phyloP scores from a whole-genome alignment of 2,888 invertebrate genomes.

The Linnaemya vulpina region DNA sequence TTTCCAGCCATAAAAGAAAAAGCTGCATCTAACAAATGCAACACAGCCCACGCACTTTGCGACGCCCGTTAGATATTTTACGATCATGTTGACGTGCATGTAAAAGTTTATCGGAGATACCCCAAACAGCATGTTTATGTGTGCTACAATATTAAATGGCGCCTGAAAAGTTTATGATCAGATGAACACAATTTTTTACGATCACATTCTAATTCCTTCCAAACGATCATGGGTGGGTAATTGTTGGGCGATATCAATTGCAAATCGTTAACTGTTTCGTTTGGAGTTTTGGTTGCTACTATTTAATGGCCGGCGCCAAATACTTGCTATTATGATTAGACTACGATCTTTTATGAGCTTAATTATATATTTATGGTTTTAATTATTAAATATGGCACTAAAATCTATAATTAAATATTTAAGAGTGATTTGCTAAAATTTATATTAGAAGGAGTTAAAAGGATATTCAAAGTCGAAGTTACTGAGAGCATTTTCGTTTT shows the following conservation, averaged over 20 bases:
- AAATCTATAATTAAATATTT: slow-evolving; percentile 29
- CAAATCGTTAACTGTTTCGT: slow-evolving; percentile 1
- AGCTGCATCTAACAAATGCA: neutral
- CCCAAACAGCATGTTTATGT: slow-evolving; percentile 26
- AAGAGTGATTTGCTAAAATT: slow-evolving; percentile 28
- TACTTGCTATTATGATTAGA: slow-evolving; percentile 1
- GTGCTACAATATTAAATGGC: slow-evolving; percentile 61
- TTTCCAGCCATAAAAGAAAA: slow-evolving; percentile 9
- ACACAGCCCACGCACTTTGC: slow-evolving; percentile 1
- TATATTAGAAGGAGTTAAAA: neutral
- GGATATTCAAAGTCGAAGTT: neutral
- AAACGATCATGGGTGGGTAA: slow-evolving; percentile 51
- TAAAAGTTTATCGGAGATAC: slow-evolving; percentile 53
- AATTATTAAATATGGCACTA: slow-evolving; percentile 34
- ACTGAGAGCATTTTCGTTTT: no score
- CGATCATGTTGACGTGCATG: slow-evolving; percentile 61
- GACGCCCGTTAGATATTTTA: slow-evolving; percentile 32
- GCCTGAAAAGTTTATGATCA: slow-evolving; percentile 60
- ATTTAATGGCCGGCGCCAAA: slow-evolving; percentile 66
- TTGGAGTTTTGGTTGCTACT: slow-evolving; percentile 37
- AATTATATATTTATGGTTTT: slow-evolving; percentile 14
- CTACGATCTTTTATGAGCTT: slow-evolving; percentile 33
- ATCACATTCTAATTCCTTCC: slow-evolving; percentile 48
- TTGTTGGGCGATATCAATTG: slow-evolving; percentile 48
- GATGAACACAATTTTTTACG: slow-evolving; percentile 37